Evolutionary conservation across 1,140 invertebrate species (phyloP).

Genomic region (Lucilia sericata): DNA sequence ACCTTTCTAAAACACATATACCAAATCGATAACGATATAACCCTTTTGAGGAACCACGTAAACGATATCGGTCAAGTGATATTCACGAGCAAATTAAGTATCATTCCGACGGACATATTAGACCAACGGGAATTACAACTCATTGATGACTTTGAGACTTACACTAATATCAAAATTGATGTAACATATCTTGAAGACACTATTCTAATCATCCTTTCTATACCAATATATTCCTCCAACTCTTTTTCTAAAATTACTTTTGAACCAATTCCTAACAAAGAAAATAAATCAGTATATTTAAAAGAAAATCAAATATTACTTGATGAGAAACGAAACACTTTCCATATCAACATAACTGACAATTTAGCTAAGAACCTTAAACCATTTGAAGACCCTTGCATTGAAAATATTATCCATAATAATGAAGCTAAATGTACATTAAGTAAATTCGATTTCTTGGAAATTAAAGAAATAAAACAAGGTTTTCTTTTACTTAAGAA

Average conservation of each 20-base stretch:
- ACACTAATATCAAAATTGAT: not conserved
- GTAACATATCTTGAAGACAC: not conserved
- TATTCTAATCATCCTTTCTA: constrained; percentile 2
- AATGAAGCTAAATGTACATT: not conserved
- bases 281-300: not conserved
- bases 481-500: constrained; percentile 3
- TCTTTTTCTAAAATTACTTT: not conserved
- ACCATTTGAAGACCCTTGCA: not conserved
- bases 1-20: constrained; percentile 1
- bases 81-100: constrained; percentile 9
- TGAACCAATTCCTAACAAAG: not conserved
- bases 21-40: constrained; percentile 13
- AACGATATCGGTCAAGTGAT: not conserved
- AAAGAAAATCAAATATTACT: constrained; percentile 10
- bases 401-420: not conserved
- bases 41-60: not conserved
- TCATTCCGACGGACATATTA: constrained; percentile 1
- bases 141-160: constrained; percentile 20
- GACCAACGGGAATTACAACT: constrained; percentile 15
- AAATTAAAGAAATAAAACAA: constrained; percentile 23
- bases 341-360: not conserved
- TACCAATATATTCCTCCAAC: not conserved
- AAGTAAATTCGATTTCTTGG: not conserved
- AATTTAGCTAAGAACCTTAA: constrained; percentile 27
- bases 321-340: not conserved